Conservation (phyloP, 2,888 invertebrate genomes). For the Tetragonula carbonaria region DNA sequence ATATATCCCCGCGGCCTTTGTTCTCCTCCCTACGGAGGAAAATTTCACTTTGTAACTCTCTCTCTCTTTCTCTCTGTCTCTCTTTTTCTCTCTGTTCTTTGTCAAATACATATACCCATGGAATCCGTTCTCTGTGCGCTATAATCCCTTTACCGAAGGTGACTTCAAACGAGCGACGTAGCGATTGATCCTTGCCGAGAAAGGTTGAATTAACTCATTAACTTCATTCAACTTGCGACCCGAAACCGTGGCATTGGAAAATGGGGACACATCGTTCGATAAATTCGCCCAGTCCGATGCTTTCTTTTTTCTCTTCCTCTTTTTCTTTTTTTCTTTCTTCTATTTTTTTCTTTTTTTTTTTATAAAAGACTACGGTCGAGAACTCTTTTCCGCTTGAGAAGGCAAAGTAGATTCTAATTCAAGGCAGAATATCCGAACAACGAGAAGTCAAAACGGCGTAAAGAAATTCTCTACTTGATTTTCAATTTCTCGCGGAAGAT, state of each 20-base stretch:
- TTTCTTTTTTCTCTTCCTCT: background rate
- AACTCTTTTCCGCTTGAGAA: background rate
- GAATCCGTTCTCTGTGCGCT: slow-evolving; percentile 18
- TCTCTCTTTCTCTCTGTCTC: too few relatives aligned
- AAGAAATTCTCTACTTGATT: too few relatives aligned
- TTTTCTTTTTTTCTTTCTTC: background rate
- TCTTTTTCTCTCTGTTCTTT: slow-evolving; percentile 24
- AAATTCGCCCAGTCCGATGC: background rate
- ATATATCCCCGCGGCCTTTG: slow-evolving; percentile 13
- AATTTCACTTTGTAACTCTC: slow-evolving; percentile 42
- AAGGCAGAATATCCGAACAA: too few relatives aligned
- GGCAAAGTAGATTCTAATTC: too few relatives aligned
- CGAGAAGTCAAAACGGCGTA: too few relatives aligned
- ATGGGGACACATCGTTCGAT: background rate
- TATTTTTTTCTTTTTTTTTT: background rate
- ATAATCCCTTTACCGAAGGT: slow-evolving; percentile 37
- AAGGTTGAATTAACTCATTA: slow-evolving; percentile 42
- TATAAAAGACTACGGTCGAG: rapidly evolving
- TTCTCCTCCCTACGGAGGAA: background rate
- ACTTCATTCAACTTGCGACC: slow-evolving; percentile 7
- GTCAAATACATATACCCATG: slow-evolving; percentile 33
- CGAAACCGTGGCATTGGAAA: slow-evolving; percentile 15
- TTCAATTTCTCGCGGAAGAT: too few relatives aligned
- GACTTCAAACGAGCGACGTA: slow-evolving; percentile 30
- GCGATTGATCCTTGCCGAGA: slow-evolving; percentile 38